A percentile compares a stretch with the other conserved stretches of the same genome.
phyloP scores from a whole-genome alignment of 2,797 vertebrate genomes.

The Falco cherrug region DNA sequence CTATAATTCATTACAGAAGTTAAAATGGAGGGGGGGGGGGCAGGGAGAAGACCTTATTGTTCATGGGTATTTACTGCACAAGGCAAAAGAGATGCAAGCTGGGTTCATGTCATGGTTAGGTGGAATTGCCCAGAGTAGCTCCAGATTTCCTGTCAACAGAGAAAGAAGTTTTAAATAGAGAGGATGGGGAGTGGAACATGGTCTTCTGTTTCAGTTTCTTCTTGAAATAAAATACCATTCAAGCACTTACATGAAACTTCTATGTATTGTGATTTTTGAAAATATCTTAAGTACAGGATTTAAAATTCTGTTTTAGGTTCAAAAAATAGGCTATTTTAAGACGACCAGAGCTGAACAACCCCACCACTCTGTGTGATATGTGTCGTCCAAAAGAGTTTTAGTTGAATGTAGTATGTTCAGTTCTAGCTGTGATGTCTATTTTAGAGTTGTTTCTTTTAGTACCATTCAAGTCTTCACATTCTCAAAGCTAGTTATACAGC shows the following conservation, averaged over 20 bases:
- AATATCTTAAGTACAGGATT: neutral
- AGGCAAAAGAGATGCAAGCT: neutral
- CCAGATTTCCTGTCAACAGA: neutral
- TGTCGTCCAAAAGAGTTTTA: neutral
- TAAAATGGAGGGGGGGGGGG: neutral
- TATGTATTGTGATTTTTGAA: neutral
- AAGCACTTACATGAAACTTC: neutral
- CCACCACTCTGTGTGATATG: neutral
- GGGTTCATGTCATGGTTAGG: neutral
- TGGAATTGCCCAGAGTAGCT: neutral
- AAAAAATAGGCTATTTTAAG: neutral
- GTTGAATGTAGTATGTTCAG: neutral
- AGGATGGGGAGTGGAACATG: neutral
- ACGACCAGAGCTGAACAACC: neutral
- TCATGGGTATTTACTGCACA: neutral
- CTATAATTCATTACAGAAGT: neutral
- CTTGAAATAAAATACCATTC: neutral
- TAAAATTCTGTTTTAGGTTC: neutral
- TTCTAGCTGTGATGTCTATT: conserved; percentile 54
- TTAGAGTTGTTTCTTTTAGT: conserved; percentile 54
- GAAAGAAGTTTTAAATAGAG: neutral
- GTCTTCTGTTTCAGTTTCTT: neutral
- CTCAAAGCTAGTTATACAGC: conserved; percentile 61
- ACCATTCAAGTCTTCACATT: conserved; percentile 39
- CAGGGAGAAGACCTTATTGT: neutral